Evolutionary conservation across 2,113 vertebrate genomes (phyloP).

Genomic region (Menura novaehollandiae): DNA sequence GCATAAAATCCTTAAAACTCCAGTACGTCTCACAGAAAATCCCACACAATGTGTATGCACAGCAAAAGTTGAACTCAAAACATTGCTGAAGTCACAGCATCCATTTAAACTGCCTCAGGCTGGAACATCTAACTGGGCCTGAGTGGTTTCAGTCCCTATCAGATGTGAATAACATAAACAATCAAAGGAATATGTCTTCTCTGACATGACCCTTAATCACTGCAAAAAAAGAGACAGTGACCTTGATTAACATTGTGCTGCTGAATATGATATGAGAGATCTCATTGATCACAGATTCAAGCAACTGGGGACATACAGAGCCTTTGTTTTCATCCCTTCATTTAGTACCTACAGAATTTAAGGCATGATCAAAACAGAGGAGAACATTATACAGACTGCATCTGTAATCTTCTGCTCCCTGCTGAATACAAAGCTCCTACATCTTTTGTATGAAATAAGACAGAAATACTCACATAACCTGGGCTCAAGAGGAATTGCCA

Average conservation of each 20-base stretch:
- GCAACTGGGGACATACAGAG: not conserved
- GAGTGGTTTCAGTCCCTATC: conserved; percentile 24
- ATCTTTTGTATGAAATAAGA: not conserved
- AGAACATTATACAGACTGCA: not conserved
- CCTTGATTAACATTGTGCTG: conserved; percentile 47
- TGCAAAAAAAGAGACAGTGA: not conserved
- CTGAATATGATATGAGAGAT: conserved; percentile 24
- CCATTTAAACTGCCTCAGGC: conserved; percentile 9
- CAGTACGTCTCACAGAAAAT: not conserved
- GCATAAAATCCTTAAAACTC: not conserved
- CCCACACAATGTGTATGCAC: not conserved
- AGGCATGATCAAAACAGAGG: not conserved
- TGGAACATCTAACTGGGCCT: not conserved
- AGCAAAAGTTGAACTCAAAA: not conserved
- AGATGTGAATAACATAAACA: conserved; percentile 28
- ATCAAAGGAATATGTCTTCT: conserved; percentile 38
- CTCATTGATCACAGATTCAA: conserved; percentile 13
- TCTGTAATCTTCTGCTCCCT: not conserved
- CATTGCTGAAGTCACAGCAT: not conserved
- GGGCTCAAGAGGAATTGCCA: not conserved
- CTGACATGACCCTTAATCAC: conserved; percentile 44
- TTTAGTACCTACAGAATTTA: not conserved
- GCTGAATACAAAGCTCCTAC: not conserved
- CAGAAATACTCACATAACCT: not conserved
- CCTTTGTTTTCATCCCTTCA: not conserved